Evolutionary conservation across 2,113 vertebrate genomes (phyloP), one percentile per base, ranked within the genome.

Genomic region (Acrocephalus arundinaceus): DNA sequence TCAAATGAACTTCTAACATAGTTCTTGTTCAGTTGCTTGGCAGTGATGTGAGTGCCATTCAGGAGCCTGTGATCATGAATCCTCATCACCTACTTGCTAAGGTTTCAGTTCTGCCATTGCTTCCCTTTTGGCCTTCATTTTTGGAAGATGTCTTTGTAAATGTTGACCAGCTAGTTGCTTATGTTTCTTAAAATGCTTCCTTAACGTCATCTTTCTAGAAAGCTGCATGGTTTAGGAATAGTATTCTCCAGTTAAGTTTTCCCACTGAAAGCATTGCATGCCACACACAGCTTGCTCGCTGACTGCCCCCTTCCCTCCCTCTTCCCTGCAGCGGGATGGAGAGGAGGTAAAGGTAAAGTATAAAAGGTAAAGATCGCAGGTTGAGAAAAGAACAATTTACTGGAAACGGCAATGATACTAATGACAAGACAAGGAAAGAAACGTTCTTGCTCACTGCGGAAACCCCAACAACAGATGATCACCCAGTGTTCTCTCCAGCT

Each of bases 1-100:
- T 93, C 58, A 24, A 1, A 1, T 79, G 33, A 68, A 55, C 37
- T 76, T 85, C 24, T 68, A 57, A 31, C 12, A 15, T 31, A 24
- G 35, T 55, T 92, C 16, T 86, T 59, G 10, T 70, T 71, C 23
- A 24, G 13, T 25, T 57, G 10, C 1, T 11, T 45, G 68, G 10
- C 39, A 41, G 6, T 9, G 27, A 28, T 63, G 7, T 45, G n/a
- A 77, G 67, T 86, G 41, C 15, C 11, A 2, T 52, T 87, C 62
- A 65, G 43, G 25, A 66, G 30, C 27, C 33, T 70, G 33, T 51
- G 30, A 22, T 66, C 16, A 48, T 58, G 43, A 80, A 58, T 59
- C 10, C 0, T 0, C 1, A 0, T 89, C 80, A 55, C 31, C 31
- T 52, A 0, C 37, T 62, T 86, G 55, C 24, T 83, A 27, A 24